These are phyloP conservation scores for Catharus bicknelli DNA, from an alignment of 2,113 vertebrate genomes.

Conservation along the genomic window DNA sequence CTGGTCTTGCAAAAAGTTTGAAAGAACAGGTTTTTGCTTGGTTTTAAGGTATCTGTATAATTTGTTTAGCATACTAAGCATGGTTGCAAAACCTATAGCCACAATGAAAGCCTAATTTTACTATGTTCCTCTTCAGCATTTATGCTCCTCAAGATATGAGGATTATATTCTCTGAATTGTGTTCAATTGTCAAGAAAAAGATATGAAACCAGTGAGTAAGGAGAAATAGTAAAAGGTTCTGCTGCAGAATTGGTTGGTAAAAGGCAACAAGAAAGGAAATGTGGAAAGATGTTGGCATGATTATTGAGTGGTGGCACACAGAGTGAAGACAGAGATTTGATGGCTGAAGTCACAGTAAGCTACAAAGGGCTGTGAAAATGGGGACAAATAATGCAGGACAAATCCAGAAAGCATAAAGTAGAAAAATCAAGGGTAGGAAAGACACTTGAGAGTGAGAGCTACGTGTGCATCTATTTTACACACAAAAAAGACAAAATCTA, in stretches of 20 bases:
- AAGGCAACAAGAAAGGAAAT: neutral
- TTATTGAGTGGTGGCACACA: neutral
- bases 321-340: neutral
- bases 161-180: neutral
- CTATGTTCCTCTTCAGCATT: neutral
- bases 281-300: accelerated
- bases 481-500: neutral
- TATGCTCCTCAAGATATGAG: neutral
- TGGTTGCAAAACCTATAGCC: neutral
- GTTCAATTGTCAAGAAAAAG: neutral
- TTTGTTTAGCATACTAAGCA: neutral
- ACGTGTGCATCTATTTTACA: neutral
- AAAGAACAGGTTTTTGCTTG: neutral
- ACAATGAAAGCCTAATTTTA: neutral
- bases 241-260: neutral
- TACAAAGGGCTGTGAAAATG: neutral
- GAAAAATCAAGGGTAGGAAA: neutral
- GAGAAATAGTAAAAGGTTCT: neutral
- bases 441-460: neutral
- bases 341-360: neutral
- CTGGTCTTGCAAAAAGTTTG: neutral
- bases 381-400: neutral
- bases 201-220: neutral
- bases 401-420: neutral
- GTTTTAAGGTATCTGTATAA: neutral